phyloP scores from a whole-genome alignment of 2,888 invertebrate species.

The Hirtodrosophila alboralis region DNA sequence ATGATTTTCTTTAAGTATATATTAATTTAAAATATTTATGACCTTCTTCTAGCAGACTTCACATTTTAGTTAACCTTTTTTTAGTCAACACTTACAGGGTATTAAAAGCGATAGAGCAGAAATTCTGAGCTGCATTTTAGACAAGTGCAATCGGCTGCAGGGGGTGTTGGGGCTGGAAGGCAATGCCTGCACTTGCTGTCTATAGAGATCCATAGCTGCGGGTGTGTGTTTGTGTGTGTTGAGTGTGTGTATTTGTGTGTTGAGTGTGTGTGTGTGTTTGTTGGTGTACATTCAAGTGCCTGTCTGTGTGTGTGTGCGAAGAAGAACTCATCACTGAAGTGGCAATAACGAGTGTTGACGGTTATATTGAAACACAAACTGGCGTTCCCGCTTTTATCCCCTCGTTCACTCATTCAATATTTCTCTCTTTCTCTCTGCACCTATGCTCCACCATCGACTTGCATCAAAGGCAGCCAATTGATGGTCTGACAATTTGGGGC shows the following conservation, averaged over 20 bases:
- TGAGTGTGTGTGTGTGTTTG: conserved; percentile 18
- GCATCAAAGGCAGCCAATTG: conserved; percentile 56
- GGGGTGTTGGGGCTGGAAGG: conserved; percentile 13
- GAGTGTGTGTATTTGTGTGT: conserved; percentile 4
- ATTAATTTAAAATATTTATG: too few species aligned
- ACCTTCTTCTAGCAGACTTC: too few species aligned
- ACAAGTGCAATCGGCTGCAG: conserved; percentile 45
- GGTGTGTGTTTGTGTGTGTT: conserved; percentile 1
- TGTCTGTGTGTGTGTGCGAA: conserved; percentile 23
- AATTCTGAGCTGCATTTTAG: conserved; percentile 64
- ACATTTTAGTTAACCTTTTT: too few species aligned
- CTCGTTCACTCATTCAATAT: conserved; percentile 2
- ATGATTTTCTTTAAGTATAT: too few species aligned
- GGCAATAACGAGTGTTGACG: conserved; percentile 72
- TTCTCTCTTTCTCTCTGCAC: not conserved
- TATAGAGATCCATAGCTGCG: conserved; percentile 7
- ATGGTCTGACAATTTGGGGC: conserved; percentile 35
- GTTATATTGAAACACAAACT: conserved; percentile 63
- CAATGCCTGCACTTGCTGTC: conserved; percentile 5
- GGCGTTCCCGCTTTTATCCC: not conserved
- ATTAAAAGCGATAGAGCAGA: conserved; percentile 27
- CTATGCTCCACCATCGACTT: not conserved
- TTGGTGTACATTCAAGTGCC: conserved; percentile 23
- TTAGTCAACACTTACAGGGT: conserved; percentile 22
- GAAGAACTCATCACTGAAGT: conserved; percentile 63